A percentile compares a stretch with the other conserved stretches of the same genome.
Conservation (phyloP, 2,888 invertebrate species). For the Cryptops parisi region DNA sequence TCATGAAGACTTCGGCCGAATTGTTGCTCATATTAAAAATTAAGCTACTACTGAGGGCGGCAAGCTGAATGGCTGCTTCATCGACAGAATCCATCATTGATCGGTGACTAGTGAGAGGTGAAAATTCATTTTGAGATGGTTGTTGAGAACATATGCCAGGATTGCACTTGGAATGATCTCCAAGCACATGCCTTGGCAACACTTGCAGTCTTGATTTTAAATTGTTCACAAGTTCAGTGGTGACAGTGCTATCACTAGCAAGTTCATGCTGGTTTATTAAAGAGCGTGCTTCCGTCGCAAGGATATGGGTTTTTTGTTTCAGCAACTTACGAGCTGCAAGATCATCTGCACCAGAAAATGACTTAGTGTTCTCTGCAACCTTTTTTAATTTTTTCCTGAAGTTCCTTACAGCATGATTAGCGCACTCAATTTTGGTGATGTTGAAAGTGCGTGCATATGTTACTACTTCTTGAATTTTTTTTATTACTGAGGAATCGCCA, state of each 20-base stretch:
- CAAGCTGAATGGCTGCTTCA: background rate
- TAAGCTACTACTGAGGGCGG: background rate
- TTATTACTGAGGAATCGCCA: slow-evolving; percentile 2
- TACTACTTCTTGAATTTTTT: slow-evolving; percentile 1
- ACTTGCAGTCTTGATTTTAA: background rate
- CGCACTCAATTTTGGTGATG: background rate
- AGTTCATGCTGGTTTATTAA: no score
- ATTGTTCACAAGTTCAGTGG: background rate
- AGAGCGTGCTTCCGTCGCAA: background rate
- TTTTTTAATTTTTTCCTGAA: background rate
- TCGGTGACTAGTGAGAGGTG: background rate
- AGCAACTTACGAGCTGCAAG: background rate
- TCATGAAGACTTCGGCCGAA: slow-evolving; percentile 3
- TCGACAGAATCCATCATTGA: background rate
- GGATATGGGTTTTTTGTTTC: background rate
- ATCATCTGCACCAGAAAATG: background rate
- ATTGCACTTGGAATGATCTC: background rate
- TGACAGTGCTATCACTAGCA: background rate
- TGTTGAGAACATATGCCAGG: background rate
- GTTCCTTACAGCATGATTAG: background rate
- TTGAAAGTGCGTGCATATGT: background rate
- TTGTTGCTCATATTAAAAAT: slow-evolving; percentile 3
- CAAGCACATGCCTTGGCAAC: background rate
- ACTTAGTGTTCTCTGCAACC: background rate
- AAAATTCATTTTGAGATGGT: background rate